A percentile compares a stretch with the other conserved stretches of the same genome.
These are phyloP conservation scores for Podabrus alpinus DNA, from an alignment of 2,888 invertebrate genomes.

Conservation along the genomic window DNA sequence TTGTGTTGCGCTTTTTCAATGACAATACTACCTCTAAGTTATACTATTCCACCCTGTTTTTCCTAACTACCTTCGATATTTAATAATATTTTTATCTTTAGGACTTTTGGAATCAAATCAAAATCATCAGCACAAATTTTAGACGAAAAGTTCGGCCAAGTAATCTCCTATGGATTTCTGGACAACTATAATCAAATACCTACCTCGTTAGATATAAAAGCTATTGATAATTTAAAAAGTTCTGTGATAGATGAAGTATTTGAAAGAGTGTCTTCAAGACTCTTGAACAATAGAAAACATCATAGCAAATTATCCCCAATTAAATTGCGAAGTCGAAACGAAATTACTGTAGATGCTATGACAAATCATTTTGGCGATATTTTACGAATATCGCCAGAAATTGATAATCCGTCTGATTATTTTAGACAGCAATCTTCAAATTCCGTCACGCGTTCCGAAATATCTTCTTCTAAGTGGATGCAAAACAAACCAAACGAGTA, in stretches of 20 bases:
- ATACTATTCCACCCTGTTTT: too few species aligned
- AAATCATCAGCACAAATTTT: not conserved
- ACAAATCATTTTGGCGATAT: constrained; percentile 10
- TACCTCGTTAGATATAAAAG: constrained; percentile 6
- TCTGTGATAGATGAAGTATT: constrained; percentile 42
- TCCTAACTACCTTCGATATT: too few species aligned
- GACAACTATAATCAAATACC: constrained; percentile 7
- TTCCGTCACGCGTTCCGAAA: constrained; percentile 29
- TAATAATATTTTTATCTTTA: not conserved
- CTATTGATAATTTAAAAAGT: constrained; percentile 19
- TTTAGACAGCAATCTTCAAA: constrained; percentile 19
- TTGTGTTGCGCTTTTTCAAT: too few species aligned
- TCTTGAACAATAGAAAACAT: constrained; percentile 25
- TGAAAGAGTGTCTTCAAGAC: constrained; percentile 32
- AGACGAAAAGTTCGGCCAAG: not conserved
- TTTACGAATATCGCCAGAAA: constrained; percentile 17
- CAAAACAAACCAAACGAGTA: constrained; percentile 35
- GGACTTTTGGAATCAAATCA: not conserved
- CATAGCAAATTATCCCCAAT: not conserved
- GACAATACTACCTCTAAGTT: too few species aligned
- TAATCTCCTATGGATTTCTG: not conserved
- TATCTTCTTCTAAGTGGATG: constrained; percentile 33
- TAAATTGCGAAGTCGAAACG: not conserved
- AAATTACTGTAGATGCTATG: not conserved
- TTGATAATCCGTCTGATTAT: constrained; percentile 4